Evolutionary conservation across 2,113 vertebrate species (phyloP), one percentile per base, ranked within the genome.

Genomic region (Dicrurus megarhynchus): DNA sequence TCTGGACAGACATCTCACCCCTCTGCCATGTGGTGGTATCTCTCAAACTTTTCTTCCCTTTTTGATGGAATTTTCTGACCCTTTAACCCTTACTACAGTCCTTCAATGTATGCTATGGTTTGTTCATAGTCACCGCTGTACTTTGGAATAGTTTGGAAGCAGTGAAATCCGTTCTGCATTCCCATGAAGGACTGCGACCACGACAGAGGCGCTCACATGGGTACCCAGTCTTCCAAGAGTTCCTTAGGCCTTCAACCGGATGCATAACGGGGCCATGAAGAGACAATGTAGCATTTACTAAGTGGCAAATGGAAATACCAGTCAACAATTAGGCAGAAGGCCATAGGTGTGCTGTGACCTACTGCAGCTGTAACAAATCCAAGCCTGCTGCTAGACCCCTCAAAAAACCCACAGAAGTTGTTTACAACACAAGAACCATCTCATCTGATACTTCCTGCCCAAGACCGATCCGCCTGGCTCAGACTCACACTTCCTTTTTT

Each of bases 251-350:
- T 79, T 81, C 63, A 41, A 1, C 4, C 10, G 67, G 44, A 19
- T 0, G 1, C 11, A 27, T 13, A 11, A 64, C 0, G 1, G 11
- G 30, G 10, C 32, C 35, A 3, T 7, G 3, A 56, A 65, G 28
- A 75, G 23, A 41, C 3, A 5, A 9, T 2, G 1, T 17, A 32
- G 21, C 9, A 35, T 26, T 76, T 67, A 12, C 4, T 23, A 10
- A 56, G 16, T 7, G 23, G 23, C 8, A 35, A 52, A 79, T 60
- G 23, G 78, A 47, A 86, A 61, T 42, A 57, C 8, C 22, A 41
- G 21, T 2, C 52, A 42, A 32, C 9, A 35, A 7, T 30, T 19
- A 49, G 8, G 19, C 9, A 52, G 30, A 53, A 59, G 8, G 22
- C 42, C 13, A 5, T 6, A n/a, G 16, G 9, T 53, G 26, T 50